Conservation (phyloP, 1,140 invertebrate species). For the Pseudomyrmex gracilis region DNA sequence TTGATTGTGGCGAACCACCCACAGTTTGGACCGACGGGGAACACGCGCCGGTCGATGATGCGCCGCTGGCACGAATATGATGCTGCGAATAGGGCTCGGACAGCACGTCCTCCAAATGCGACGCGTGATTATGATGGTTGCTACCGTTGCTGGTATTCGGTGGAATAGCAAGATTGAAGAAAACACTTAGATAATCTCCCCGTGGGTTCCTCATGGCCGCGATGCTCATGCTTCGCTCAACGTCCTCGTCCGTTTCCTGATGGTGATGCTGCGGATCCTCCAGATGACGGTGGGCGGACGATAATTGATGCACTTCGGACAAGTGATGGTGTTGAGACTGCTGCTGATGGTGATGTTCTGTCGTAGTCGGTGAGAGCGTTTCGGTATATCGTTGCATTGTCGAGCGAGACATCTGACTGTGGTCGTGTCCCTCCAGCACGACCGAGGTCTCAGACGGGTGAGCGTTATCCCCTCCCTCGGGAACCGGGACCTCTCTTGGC, state of each 20-base stretch:
- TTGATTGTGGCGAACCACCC: slow-evolving; percentile 81
- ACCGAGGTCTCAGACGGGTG: slow-evolving; percentile 74
- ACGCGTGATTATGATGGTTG: slow-evolving; percentile 74
- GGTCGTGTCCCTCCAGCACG: slow-evolving; percentile 75
- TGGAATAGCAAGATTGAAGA: slow-evolving; percentile 71
- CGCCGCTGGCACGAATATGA: slow-evolving; percentile 70
- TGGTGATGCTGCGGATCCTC: slow-evolving; percentile 64
- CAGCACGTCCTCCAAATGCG: slow-evolving; percentile 79
- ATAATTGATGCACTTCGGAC: slow-evolving; percentile 55
- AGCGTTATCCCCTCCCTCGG: slow-evolving; percentile 81
- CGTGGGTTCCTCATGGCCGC: slow-evolving; percentile 76
- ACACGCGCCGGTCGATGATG: slow-evolving; percentile 45
- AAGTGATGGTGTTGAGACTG: slow-evolving; percentile 70
- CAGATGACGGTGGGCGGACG: slow-evolving; percentile 56
- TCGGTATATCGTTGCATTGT: slow-evolving; percentile 83
- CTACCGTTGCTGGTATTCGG: slow-evolving; percentile 33
- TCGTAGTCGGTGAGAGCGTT: slow-evolving; percentile 78
- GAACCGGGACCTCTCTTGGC: slow-evolving; percentile 77
- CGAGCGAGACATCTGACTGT: slow-evolving; percentile 83
- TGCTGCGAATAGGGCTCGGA: slow-evolving; percentile 79
- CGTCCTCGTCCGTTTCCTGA: slow-evolving; percentile 67
- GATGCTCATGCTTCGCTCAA: slow-evolving; percentile 74
- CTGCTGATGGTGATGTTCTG: slow-evolving; percentile 76
- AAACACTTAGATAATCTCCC: slow-evolving; percentile 73
- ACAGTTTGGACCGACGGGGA: slow-evolving; percentile 77